Evolutionary conservation across 2,888 invertebrate species (phyloP).

Genomic region (Drosophila rubida): DNA sequence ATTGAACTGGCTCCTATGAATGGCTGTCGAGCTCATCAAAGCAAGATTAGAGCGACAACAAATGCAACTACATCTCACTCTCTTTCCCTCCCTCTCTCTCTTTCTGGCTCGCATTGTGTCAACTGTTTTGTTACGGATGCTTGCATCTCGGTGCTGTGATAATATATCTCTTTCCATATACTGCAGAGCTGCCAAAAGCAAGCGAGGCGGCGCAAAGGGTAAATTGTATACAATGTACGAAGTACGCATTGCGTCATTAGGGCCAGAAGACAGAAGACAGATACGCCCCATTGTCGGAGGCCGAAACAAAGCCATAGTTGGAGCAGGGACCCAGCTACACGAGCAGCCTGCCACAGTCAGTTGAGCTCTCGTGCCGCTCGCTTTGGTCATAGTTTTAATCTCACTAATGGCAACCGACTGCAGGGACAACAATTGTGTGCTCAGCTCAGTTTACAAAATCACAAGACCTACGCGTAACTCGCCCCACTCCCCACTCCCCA

Average conservation of each 20-base stretch:
- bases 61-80: slow-evolving; percentile 19
- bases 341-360: slow-evolving; percentile 48
- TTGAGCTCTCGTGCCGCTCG: slow-evolving; percentile 8
- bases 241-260: slow-evolving; percentile 76
- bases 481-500: neutral
- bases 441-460: slow-evolving; percentile 28
- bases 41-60: slow-evolving; percentile 50
- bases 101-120: slow-evolving; percentile 56
- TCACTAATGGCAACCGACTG: slow-evolving; percentile 69
- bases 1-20: slow-evolving; percentile 62
- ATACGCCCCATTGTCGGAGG: slow-evolving; percentile 17
- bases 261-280: slow-evolving; percentile 33
- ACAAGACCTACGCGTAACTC: slow-evolving; percentile 30
- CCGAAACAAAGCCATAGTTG: slow-evolving; percentile 33
- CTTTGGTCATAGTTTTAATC: slow-evolving; percentile 70
- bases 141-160: slow-evolving; percentile 55
- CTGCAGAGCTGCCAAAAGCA: neutral
- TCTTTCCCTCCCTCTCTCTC: neutral
- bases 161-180: slow-evolving; percentile 52
- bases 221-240: slow-evolving; percentile 66
- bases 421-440: slow-evolving; percentile 37
- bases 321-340: neutral
- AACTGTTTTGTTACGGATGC: slow-evolving; percentile 72
- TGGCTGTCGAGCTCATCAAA: slow-evolving; percentile 54
- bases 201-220: neutral